Evolutionary conservation across 2,797 vertebrate species (phyloP).

Genomic region (Gephyroberyx darwinii): DNA sequence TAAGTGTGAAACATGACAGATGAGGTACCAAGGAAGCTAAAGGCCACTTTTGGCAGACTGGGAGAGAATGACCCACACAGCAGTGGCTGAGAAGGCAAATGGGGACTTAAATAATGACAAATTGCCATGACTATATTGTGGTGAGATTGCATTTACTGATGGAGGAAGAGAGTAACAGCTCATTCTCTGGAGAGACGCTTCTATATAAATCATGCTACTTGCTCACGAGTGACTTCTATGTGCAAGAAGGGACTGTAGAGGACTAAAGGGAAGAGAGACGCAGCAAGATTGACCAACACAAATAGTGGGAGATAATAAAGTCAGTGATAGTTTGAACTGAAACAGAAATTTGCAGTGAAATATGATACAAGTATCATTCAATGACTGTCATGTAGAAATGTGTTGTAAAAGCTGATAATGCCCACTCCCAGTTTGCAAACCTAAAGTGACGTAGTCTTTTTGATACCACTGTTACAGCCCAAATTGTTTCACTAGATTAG

Average conservation of each 20-base stretch:
- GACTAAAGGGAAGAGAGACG: conserved; percentile 31
- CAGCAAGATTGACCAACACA: conserved; percentile 10
- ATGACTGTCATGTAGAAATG: conserved; percentile 2
- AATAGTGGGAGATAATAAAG: conserved; percentile 15
- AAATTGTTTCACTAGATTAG: too few species aligned
- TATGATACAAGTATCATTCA: conserved; percentile 44
- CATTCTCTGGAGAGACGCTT: conserved; percentile 71
- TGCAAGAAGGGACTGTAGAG: conserved; percentile 36
- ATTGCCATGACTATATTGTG: conserved; percentile 70
- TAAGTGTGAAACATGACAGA: conserved; percentile 68
- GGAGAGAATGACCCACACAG: conserved; percentile 67
- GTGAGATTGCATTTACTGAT: conserved; percentile 81
- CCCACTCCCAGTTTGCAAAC: neutral
- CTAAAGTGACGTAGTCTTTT: neutral
- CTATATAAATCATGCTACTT: conserved; percentile 75
- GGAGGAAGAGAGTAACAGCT: conserved; percentile 75
- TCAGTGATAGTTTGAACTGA: conserved; percentile 1
- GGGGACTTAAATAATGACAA: conserved; percentile 82
- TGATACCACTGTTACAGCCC: too few species aligned
- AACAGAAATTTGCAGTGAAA: conserved; percentile 40
- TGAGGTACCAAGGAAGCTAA: conserved; percentile 66
- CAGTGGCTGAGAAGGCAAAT: conserved; percentile 70
- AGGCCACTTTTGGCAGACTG: conserved; percentile 63
- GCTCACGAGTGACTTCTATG: conserved; percentile 54
- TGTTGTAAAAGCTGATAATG: conserved; percentile 28